phyloP scores from a whole-genome alignment of 2,113 vertebrate species.

The Aspiorhynchus laticeps region DNA sequence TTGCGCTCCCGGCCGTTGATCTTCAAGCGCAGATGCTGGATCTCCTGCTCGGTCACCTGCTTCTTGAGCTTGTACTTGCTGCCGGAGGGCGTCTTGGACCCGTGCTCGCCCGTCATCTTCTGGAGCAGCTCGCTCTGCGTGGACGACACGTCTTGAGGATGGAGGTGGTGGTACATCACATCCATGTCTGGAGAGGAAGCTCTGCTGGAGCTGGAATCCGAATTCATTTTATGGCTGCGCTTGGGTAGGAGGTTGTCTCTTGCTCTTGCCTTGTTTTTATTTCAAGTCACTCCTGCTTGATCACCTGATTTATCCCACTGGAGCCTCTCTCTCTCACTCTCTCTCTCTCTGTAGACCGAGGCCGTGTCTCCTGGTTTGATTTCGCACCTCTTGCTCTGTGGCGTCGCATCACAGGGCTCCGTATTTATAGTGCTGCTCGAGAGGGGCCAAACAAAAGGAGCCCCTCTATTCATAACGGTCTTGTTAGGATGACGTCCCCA shows the following conservation, averaged over 20 bases:
- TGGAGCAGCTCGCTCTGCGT: constrained; percentile 88
- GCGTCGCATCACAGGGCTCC: constrained; percentile 79
- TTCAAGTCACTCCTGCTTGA: constrained; percentile 60
- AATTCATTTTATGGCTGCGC: constrained; percentile 93
- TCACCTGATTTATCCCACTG: constrained; percentile 68
- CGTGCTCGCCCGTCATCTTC: constrained; percentile 84
- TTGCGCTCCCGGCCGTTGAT: constrained; percentile 97
- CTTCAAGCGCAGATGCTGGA: constrained; percentile 93
- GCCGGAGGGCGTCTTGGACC: constrained; percentile 77
- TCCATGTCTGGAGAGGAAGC: constrained; percentile 98
- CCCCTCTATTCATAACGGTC: constrained; percentile 92
- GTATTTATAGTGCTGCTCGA: constrained; percentile 90
- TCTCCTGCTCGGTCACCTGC: constrained; percentile 92
- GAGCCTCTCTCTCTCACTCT: not conserved
- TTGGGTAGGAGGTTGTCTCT: constrained; percentile 77
- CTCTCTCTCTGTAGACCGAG: not conserved
- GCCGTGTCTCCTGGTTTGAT: constrained; percentile 37
- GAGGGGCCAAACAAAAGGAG: constrained; percentile 89
- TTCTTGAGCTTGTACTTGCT: constrained; percentile 98
- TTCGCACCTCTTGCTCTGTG: constrained; percentile 71
- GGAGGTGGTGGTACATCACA: constrained; percentile 84
- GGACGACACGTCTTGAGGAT: constrained; percentile 86
- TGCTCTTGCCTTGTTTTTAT: constrained; percentile 62
- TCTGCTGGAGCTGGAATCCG: constrained; percentile 97
- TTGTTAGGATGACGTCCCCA: constrained; percentile 91